Base-by-base conservation (phyloP, 2,888 invertebrate species). In the Lasioglossum lativentre region DNA sequence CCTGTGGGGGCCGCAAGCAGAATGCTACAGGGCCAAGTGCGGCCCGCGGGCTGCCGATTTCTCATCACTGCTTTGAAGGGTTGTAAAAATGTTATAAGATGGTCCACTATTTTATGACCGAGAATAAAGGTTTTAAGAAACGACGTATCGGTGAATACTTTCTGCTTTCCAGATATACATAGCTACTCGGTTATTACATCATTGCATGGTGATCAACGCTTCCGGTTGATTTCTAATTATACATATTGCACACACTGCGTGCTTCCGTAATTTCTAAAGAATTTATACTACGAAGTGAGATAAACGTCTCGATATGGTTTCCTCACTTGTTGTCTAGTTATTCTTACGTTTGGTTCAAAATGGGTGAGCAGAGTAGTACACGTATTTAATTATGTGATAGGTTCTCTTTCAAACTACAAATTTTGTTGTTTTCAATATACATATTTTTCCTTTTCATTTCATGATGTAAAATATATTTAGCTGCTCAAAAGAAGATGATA, bases 171-270 rank as follows among this genome's bases (percentile, higher is more conserved):
- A 30, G 19, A 66, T 66, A n/a, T n/a, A n/a, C n/a, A 1, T 30
- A 34, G 4, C n/a, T 40, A 38, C 45, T 38, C 40, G 34, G 19
- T 70, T 70, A 70, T 70, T 70, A 5, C 70, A n/a, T 70, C 38
- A 40, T 38, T 40, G 23, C 38, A 38, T 10, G 23, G 40, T 38
- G 38, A 38, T 38, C 34, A 70, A 40, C n/a, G 19, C 12, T 70
- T 70, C 70, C 70, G 34, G 38, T 23, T 38, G 70, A 38, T 40
- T 70, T 70, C 70, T 70, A 70, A 70, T 70, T 38, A 40, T 42
- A 42, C 42, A 14, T 70, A 40, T 70, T 38, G 70, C 70, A 38
- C 23, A 68, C 70, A 70, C n/a, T 40, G n/a, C 38, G 10, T 23
- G 47, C 27, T 47, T 47, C 30, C 23, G 34, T 38, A 74, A 27